Percentiles rank a stretch among this genome's conserved stretches.
Evolutionary conservation across 2,113 vertebrate species (phyloP).

Genomic region (Malaclemys terrapin): DNA sequence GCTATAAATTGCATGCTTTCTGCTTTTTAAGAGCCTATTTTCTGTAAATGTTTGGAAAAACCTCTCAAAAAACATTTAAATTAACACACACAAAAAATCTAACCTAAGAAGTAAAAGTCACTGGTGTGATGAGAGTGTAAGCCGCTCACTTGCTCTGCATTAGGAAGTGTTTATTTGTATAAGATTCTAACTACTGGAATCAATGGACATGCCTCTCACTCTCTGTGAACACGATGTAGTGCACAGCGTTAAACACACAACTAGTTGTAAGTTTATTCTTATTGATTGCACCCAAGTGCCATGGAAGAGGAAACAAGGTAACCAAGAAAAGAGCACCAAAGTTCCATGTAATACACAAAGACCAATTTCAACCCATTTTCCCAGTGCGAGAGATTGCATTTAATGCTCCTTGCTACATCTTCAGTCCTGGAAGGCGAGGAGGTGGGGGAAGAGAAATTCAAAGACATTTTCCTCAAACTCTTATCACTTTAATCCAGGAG

Average conservation of each 20-base stretch:
- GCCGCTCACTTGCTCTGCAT: background rate
- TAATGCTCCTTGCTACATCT: background rate
- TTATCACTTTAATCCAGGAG: slow-evolving; percentile 2
- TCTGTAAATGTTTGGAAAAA: slow-evolving; percentile 60
- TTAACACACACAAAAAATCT: slow-evolving; percentile 37
- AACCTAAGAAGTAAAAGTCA: slow-evolving; percentile 26
- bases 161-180: background rate
- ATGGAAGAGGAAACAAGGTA: slow-evolving; percentile 59
- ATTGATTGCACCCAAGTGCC: slow-evolving; percentile 49
- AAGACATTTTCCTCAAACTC: background rate
- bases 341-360: rapidly evolving
- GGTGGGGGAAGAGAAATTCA: background rate
- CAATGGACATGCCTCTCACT: background rate
- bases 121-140: background rate
- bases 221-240: background rate
- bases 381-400: slow-evolving; percentile 28
- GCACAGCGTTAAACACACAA: background rate
- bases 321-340: slow-evolving; percentile 14
- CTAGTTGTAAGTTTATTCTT: slow-evolving; percentile 65
- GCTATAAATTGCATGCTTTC: slow-evolving; percentile 74
- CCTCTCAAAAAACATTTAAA: slow-evolving; percentile 63
- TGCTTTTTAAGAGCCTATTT: slow-evolving; percentile 74
- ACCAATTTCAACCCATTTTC: slow-evolving; percentile 53
- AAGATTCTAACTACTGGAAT: background rate
- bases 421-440: slow-evolving; percentile 17